Conservation (phyloP, 2,888 invertebrate species). For the Euclidia mi region DNA sequence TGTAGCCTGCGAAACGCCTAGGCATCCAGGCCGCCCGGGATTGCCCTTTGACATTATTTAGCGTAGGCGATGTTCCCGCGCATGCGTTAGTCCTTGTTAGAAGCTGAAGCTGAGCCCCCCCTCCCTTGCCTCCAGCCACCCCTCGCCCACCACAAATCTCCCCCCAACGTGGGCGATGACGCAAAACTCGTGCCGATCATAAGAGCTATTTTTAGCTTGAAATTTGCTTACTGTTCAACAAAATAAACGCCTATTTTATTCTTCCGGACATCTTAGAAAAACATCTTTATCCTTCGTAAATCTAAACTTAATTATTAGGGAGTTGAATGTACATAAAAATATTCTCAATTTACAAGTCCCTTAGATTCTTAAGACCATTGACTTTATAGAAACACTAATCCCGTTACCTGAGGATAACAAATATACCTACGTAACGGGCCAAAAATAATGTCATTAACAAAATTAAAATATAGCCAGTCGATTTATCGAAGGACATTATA, state of each 20-base stretch:
- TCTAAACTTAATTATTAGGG: too few species aligned
- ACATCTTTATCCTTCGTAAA: not conserved
- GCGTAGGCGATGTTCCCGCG: constrained; percentile 70
- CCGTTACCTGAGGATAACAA: too few species aligned
- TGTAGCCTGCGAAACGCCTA: constrained; percentile 69
- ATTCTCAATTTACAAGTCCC: too few species aligned
- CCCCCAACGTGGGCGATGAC: constrained; percentile 78
- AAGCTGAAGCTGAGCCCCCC: constrained; percentile 37
- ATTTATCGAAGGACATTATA: constrained; percentile 6
- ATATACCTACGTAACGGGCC: too few species aligned
- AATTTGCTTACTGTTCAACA: constrained; percentile 55
- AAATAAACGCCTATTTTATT: constrained; percentile 27
- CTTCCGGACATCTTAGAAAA: constrained; percentile 17
- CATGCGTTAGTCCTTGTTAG: constrained; percentile 68
- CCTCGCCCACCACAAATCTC: constrained; percentile 46
- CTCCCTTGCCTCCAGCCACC: constrained; percentile 24
- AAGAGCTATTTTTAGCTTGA: constrained; percentile 73
- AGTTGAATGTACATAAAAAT: too few species aligned
- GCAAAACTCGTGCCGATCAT: constrained; percentile 71
- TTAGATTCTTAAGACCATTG: too few species aligned
- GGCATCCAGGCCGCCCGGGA: constrained; percentile 76
- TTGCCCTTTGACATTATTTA: constrained; percentile 85
- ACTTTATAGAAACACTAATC: too few species aligned
- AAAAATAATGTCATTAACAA: constrained; percentile 2
- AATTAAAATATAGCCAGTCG: constrained; percentile 5